Conservation (phyloP, 1,140 invertebrate species). For the Listronotus oregonensis region DNA sequence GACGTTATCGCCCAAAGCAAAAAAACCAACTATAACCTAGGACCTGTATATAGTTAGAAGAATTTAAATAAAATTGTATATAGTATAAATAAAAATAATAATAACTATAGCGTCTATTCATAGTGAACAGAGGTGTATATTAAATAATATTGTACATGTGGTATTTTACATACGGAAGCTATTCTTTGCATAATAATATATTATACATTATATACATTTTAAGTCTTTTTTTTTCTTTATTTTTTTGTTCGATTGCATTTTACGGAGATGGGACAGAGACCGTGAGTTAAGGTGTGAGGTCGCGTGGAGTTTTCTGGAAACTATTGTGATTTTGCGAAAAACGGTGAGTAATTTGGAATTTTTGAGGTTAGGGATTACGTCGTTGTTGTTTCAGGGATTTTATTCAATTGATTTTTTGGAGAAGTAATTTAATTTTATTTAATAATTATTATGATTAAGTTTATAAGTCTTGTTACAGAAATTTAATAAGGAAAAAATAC, state of each 20-base stretch:
- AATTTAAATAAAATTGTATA: slow-evolving; percentile 42
- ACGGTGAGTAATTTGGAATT: too few relatives aligned
- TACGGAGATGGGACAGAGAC: slow-evolving; percentile 42
- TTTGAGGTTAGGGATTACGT: too few relatives aligned
- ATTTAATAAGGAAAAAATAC: too few relatives aligned
- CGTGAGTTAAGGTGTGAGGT: slow-evolving; percentile 40
- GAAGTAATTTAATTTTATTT: too few relatives aligned
- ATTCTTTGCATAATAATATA: slow-evolving; percentile 47
- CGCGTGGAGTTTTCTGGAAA: background rate
- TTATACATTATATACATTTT: slow-evolving; percentile 47
- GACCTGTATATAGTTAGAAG: slow-evolving; percentile 51
- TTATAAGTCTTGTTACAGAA: too few relatives aligned
- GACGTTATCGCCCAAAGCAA: slow-evolving; percentile 15
- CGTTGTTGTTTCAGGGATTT: too few relatives aligned
- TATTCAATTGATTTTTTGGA: too few relatives aligned
- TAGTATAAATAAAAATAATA: slow-evolving; percentile 39
- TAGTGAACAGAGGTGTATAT: slow-evolving; percentile 44
- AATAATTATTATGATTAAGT: too few relatives aligned
- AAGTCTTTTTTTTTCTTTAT: slow-evolving; percentile 41
- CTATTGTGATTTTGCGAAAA: background rate
- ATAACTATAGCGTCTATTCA: slow-evolving; percentile 30
- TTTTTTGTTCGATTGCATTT: slow-evolving; percentile 50
- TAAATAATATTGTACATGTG: slow-evolving; percentile 46
- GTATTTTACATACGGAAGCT: slow-evolving; percentile 51
- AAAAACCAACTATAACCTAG: slow-evolving; percentile 34